These are phyloP conservation scores for Thrips palmi DNA, from an alignment of 1,140 invertebrate genomes.

Conservation along the genomic window DNA sequence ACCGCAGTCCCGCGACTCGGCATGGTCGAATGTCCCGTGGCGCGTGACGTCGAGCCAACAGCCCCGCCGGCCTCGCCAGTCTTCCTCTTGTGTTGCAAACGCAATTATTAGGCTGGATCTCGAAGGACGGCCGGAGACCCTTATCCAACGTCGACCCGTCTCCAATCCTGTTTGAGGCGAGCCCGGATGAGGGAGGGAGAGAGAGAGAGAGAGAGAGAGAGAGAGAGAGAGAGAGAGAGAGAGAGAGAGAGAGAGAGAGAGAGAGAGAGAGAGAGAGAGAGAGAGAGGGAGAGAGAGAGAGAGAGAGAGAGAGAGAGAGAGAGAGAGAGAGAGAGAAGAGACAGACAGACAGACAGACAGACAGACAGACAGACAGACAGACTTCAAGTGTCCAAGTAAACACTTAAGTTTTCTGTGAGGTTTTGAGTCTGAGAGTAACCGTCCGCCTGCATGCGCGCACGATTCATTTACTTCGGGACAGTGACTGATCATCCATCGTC, in stretches of 20 bases:
- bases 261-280: no score
- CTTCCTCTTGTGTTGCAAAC: no score
- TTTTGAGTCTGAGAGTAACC: neutral
- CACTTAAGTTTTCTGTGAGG: neutral
- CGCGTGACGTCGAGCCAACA: no score
- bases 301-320: no score
- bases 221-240: conserved; percentile 6
- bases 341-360: neutral
- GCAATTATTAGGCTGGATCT: no score
- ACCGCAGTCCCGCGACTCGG: no score
- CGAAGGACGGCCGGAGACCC: no score
- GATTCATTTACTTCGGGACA: neutral
- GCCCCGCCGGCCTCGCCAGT: no score
- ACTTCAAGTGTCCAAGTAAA: neutral
- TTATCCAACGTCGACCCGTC: conserved; percentile 1
- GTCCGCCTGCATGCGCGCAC: neutral
- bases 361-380: neutral
- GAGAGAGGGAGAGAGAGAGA: no score
- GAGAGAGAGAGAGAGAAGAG: neutral
- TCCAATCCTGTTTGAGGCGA: neutral
- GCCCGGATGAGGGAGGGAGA: conserved; percentile 3
- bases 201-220: neutral
- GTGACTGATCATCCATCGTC: conserved; percentile 2
- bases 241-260: conserved; percentile 1
- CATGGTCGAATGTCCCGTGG: no score